phyloP scores from a whole-genome alignment of 1,140 invertebrate genomes.

The Leptopilina clavipes region DNA sequence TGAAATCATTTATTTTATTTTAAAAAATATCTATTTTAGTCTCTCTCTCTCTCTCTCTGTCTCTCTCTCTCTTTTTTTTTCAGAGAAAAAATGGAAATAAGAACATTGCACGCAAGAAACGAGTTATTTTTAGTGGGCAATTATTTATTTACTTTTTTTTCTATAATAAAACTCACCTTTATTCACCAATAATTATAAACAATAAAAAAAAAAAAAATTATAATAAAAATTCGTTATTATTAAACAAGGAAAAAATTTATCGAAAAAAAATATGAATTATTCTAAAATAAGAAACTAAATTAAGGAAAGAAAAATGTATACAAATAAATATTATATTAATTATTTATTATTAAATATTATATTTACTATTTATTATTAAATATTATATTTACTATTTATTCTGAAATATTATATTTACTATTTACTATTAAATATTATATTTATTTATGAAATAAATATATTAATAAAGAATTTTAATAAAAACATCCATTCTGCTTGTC shows the following conservation, averaged over 20 bases:
- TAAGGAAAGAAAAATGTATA: too few relatives aligned
- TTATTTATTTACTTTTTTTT: neutral
- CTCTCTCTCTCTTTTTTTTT: neutral
- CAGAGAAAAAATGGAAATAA: neutral
- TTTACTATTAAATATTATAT: too few relatives aligned
- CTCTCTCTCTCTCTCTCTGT: neutral
- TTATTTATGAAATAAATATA: too few relatives aligned
- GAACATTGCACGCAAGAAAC: slow-evolving; percentile 18
- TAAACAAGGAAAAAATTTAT: neutral
- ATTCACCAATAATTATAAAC: neutral
- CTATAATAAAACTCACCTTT: neutral
- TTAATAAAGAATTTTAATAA: too few relatives aligned
- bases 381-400: too few relatives aligned
- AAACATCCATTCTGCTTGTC: too few relatives aligned
- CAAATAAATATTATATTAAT: too few relatives aligned
- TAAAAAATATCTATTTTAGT: slow-evolving; percentile 8
- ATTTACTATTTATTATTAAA: too few relatives aligned
- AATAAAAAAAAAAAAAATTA: neutral
- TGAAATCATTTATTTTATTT: slow-evolving; percentile 7
- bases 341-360: too few relatives aligned
- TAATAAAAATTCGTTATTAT: neutral
- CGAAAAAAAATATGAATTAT: too few relatives aligned
- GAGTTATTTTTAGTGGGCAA: neutral
- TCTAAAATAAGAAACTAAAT: too few relatives aligned
- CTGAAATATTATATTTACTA: too few relatives aligned